Evolutionary conservation across 2,113 vertebrate species (phyloP).

Genomic region (Eulacestoma nigropectus): DNA sequence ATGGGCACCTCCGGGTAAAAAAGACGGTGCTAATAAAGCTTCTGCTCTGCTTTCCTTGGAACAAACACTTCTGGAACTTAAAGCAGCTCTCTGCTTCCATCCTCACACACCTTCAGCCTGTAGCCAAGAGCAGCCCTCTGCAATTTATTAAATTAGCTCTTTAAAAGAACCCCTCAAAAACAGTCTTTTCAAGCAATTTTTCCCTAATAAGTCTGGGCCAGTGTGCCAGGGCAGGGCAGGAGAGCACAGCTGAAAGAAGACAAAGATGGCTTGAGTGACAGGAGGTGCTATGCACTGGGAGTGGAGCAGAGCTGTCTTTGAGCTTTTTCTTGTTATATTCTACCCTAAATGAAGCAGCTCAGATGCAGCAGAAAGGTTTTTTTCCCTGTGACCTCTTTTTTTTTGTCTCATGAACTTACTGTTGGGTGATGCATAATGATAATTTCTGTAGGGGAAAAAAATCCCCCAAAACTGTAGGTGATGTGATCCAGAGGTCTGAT

Average conservation of each 20-base stretch:
- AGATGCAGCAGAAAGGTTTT: neutral
- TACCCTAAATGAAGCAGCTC: neutral
- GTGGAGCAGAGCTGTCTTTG: neutral
- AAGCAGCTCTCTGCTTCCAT: neutral
- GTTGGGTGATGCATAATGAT: neutral
- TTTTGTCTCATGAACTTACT: neutral
- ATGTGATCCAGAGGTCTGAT: neutral
- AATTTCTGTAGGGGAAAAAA: neutral
- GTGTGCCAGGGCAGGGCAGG: neutral
- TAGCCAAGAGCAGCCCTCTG: neutral
- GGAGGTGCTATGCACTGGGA: neutral
- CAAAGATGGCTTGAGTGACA: neutral
- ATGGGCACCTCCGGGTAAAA: neutral
- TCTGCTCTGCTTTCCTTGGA: neutral
- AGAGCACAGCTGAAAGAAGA: neutral
- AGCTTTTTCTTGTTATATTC: neutral
- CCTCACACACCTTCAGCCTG: neutral
- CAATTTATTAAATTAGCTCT: conserved; percentile 21
- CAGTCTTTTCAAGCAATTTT: neutral
- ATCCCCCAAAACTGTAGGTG: neutral
- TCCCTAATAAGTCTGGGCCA: neutral
- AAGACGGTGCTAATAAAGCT: conserved; percentile 1
- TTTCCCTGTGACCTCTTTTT: neutral
- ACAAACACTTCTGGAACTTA: neutral
- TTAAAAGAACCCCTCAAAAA: neutral